Conservation (phyloP, 2,113 vertebrate species). For the Mastomys natalensis region DNA sequence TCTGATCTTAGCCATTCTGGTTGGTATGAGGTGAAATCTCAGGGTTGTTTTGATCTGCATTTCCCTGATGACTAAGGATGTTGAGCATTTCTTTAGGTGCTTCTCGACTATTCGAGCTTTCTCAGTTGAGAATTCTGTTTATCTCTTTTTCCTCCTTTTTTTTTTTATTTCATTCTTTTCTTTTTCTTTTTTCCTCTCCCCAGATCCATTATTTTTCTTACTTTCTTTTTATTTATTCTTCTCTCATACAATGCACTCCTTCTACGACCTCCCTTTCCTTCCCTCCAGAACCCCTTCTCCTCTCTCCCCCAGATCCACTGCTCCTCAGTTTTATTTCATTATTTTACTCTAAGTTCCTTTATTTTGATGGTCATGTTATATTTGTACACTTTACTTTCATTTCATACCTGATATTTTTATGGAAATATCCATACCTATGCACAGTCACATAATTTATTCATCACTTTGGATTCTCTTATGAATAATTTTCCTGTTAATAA, state of each 20-base stretch:
- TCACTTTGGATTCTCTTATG: not conserved
- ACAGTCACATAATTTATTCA: not conserved
- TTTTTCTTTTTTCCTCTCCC: not conserved
- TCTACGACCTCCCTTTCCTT: not conserved
- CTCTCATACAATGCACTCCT: not conserved
- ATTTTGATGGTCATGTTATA: not conserved
- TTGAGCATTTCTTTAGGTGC: too few species aligned
- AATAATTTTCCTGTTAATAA: conserved; percentile 29
- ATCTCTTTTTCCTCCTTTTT: too few species aligned
- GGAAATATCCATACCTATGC: not conserved
- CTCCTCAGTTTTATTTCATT: not conserved
- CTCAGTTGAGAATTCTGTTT: too few species aligned
- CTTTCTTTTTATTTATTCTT: not conserved
- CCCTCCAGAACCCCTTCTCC: not conserved
- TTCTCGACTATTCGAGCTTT: too few species aligned
- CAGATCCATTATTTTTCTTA: not conserved
- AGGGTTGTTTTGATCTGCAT: too few species aligned
- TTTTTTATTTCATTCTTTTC: not conserved
- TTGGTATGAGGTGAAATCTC: too few species aligned
- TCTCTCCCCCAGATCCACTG: not conserved
- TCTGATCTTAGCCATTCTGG: too few species aligned
- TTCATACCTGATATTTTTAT: not conserved
- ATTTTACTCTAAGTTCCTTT: not conserved
- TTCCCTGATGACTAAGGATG: too few species aligned
- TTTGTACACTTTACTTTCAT: not conserved